Base-by-base conservation (phyloP, 2,113 vertebrate genomes). In the Jacana jacana region DNA sequence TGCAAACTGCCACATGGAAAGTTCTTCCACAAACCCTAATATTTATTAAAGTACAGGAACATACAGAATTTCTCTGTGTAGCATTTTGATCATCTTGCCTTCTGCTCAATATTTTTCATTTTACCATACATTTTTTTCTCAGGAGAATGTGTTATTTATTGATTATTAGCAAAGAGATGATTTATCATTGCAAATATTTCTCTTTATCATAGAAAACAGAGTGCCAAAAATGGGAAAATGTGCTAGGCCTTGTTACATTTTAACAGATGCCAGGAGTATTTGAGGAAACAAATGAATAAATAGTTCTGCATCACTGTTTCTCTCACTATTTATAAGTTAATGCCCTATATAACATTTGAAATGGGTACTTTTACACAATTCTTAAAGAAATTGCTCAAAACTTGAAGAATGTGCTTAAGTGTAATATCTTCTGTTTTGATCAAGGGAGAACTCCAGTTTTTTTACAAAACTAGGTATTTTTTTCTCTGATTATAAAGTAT, bases 101-200 rank as follows among this genome's bases (percentile, higher is more conserved):
- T 77, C 63, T 68, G 71, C 42, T 95, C 66, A 72, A 20, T 66
- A 60, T 28, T 88, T 92, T 90, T 80, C 6, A 77, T 83, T 90
- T 84, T 73, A 65, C 17, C 23, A 31, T 37, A 14, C 28, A 16
- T 5, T 72, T 61, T 44, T 75, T 60, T 78, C 60, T 77, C 66
- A 80, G 37, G 8, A 72, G 9, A 85, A 63, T 52, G 49, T 73
- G 68, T 55, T 88, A 70, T 88, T 91, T 94, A 89, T 89, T 88
- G 87, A 89, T 94, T 95, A 93, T 83, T 89, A 92, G 48, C 65
- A 93, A 86, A 82, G n/a, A 77, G 15, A 81, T 60, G 8, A 93
- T 81, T 90, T 77, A 85, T 76, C 31, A 52, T 64, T 66, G 71
- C 52, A 94, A 97, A 89, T 93, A 80, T 87, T 96, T 93, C 57